Evolutionary conservation across 2,113 vertebrate genomes (phyloP), one percentile per base, ranked within the genome.

Genomic region (Daboia siamensis): DNA sequence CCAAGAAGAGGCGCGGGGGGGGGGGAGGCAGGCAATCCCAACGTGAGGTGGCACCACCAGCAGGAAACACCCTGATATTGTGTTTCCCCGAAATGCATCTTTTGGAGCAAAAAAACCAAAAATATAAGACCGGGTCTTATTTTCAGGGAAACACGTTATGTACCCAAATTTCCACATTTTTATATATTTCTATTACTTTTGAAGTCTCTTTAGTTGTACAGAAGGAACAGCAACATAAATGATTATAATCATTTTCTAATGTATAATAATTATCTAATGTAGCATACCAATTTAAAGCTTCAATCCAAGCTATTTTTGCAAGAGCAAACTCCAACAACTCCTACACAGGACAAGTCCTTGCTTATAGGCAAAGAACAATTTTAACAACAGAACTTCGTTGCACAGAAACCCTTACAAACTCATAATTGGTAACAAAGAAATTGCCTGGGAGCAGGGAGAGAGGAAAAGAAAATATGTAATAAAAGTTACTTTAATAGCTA

Each of bases 401-500:
- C 17, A 89, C 29, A 89, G 39, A 54, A 54, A 46, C 80, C 15
- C 88, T 84, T 92, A 51, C 39, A 89, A 88, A 52, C 57, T 89
- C 87, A 92, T n/a, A 20, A 57, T 5, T 89, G 84, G 54, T 89
- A 69, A 54, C 57, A 87, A 52, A 87, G 11, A 87, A 52, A 64
- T 51, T 33, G 51, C 69, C 29, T n/a, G 9, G 56, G 85, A 10
- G 8, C 20, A 57, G 23, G 21, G 26, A 46, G 24, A 86, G 80
- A 56, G 55, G 33, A 29, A 46, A 87, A 87, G 54, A 89, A 51
- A 92, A 48, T 92, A 93, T 94, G 96, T 95, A 95, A 97, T 96
- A 96, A 97, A 98, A 98, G 95, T 96, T 96, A 97, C 95, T 96
- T 96, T 95, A 95, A 96, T 95, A 97, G 97, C 44, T 96, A 97